phyloP scores from a whole-genome alignment of 2,797 vertebrate species.

The Tamandua tetradactyla region DNA sequence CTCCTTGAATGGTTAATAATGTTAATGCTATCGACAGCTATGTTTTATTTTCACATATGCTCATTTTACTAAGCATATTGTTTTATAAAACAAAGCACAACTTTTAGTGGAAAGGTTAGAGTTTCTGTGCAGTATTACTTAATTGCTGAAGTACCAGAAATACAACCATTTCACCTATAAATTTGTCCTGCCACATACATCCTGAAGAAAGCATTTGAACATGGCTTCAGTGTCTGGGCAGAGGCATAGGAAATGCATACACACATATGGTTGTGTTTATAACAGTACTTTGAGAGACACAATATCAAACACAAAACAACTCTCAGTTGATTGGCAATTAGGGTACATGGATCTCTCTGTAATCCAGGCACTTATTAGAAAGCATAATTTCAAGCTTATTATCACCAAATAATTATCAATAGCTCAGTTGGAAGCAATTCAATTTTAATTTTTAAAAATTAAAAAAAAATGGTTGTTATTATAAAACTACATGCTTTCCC shows the following conservation, averaged over 20 bases:
- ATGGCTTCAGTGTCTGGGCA: neutral
- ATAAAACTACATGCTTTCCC: neutral
- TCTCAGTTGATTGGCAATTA: neutral
- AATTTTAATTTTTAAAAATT: conserved; percentile 6
- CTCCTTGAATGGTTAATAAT: neutral
- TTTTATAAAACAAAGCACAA: conserved; percentile 32
- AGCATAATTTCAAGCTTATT: conserved; percentile 5
- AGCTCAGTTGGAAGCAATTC: neutral
- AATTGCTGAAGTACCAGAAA: conserved; percentile 37
- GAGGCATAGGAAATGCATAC: neutral
- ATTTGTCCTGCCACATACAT: neutral
- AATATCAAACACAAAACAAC: neutral
- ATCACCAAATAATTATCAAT: conserved; percentile 19
- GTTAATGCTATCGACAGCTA: neutral
- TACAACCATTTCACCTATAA: neutral
- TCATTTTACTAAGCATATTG: conserved; percentile 11
- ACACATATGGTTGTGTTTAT: neutral
- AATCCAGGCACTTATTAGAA: conserved; percentile 15
- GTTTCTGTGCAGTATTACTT: neutral
- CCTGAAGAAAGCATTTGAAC: neutral
- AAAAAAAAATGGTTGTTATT: conserved; percentile 1
- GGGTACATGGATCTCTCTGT: neutral
- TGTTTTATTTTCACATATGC: conserved; percentile 29
- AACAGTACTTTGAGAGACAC: neutral
- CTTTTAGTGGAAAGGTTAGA: conserved; percentile 2